These are phyloP conservation scores for Fregata magnificens DNA, from an alignment of 2,113 vertebrate genomes.

Conservation along the genomic window DNA sequence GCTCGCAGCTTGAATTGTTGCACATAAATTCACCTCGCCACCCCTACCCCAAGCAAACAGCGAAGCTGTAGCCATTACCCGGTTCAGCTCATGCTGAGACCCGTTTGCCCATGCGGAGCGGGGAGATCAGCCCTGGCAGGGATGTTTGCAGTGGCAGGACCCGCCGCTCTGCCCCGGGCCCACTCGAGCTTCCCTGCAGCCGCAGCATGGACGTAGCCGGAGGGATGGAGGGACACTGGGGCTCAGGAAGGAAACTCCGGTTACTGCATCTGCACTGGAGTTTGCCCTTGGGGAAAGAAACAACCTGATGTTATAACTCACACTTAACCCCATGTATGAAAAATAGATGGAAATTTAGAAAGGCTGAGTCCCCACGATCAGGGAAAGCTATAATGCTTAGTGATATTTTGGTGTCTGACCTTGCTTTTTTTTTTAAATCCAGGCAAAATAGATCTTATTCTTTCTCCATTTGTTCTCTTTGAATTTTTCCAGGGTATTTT, in stretches of 20 bases:
- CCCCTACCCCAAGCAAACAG: not conserved
- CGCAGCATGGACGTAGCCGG: accelerated
- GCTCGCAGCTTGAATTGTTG: not conserved
- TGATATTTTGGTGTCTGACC: not conserved
- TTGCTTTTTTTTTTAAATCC: not conserved
- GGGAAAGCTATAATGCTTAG: not conserved
- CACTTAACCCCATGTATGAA: not conserved
- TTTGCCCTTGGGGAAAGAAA: not conserved
- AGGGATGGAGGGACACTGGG: not conserved
- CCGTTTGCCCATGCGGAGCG: accelerated
- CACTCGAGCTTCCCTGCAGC: not conserved
- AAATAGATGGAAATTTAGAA: not conserved
- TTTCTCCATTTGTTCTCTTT: not conserved
- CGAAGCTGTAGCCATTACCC: too few relatives aligned
- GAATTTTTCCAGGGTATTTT: not conserved
- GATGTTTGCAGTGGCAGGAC: not conserved
- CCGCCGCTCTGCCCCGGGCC: not conserved
- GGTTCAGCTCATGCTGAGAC: not conserved
- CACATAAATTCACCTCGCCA: not conserved
- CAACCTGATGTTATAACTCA: not conserved
- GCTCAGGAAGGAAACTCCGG: not conserved
- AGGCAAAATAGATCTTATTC: not conserved
- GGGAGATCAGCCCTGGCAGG: not conserved
- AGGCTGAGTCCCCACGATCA: accelerated
- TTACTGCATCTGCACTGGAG: not conserved